phyloP scores from a whole-genome alignment of 2,888 invertebrate genomes.

The Drosophila affinis region DNA sequence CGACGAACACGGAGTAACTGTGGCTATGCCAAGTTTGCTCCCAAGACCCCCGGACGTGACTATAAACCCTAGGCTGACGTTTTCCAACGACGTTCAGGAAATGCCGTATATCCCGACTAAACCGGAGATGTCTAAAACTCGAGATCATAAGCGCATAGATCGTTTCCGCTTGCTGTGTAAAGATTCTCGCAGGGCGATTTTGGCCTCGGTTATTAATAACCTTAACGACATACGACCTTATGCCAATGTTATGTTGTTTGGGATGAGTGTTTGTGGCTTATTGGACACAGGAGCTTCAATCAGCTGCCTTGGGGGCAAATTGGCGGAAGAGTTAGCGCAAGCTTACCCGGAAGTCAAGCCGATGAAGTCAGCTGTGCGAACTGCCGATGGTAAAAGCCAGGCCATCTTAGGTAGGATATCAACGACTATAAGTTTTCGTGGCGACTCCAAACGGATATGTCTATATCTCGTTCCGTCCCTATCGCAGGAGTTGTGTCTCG shows the following conservation, averaged over 20 bases:
- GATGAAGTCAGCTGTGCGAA: too few relatives aligned
- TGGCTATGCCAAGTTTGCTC: not conserved
- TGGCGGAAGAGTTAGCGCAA: too few relatives aligned
- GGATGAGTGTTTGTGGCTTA: not conserved
- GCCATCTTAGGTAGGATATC: not conserved
- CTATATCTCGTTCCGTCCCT: not conserved
- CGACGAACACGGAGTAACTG: not conserved
- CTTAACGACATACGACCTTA: not conserved
- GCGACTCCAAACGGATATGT: not conserved
- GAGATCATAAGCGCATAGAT: too few relatives aligned
- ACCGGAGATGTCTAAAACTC: too few relatives aligned
- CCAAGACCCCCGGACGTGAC: too few relatives aligned
- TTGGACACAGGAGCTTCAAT: not conserved
- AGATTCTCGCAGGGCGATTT: slow-evolving; percentile 40
- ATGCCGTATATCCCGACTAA: too few relatives aligned
- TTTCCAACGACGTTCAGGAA: too few relatives aligned
- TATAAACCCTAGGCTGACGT: too few relatives aligned
- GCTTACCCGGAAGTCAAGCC: too few relatives aligned
- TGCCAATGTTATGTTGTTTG: not conserved
- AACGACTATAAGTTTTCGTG: not conserved
- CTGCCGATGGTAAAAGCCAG: too few relatives aligned
- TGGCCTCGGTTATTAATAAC: slow-evolving; percentile 56
- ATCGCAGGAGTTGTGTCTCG: not conserved
- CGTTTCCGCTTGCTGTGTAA: not conserved
- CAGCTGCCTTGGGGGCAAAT: too few relatives aligned